Evolutionary conservation across 2,113 vertebrate species (phyloP), one percentile per base, ranked within the genome.

Genomic region (Caranx ignobilis): DNA sequence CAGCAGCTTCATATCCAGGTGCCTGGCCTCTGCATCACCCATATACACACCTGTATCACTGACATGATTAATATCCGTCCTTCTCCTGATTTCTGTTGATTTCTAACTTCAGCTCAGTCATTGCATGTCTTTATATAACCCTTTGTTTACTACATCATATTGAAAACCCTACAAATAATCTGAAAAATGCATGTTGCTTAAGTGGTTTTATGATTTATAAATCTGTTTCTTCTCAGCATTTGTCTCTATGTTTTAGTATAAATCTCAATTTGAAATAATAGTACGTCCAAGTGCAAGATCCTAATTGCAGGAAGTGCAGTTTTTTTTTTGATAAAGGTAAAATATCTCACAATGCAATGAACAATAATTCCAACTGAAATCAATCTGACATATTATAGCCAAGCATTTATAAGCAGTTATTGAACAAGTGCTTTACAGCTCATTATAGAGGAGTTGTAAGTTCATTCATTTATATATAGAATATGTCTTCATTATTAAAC

Each of bases 1-100:
- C 94, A 99, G 96, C 96, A 99, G 98, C 96, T 93, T 96, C 93
- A 94, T 96, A 85, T 99, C 98, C 93, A 99, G 98, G 97, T 99
- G 96, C 95, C 87, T 91, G 84, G 69, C 10, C 75, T 95, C 95
- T 94, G 93, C 76, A 69, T 79, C 79, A 10, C 37, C 56, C 64
- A 60, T 54, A 39, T 6, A 52, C 43, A 41, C 60, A 67, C n/a
- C 55, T 34, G 54, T 31, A 19, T 48, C 62, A n/a, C 71, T 66
- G 47, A 54, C 26, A 35, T 61, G 3, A 47, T 37, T 11, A 48
- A 31, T 0, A 41, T 68, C 63, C 18, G 35, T 48, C 1, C 54
- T 50, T 60, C 70, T 54, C 59, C 0, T 45, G 10, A 50, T 18
- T 57, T 19, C 0, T 56, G 41, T 47, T 73, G n/a, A 26, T 57